A percentile compares a stretch with the other conserved stretches of the same genome.
These are phyloP conservation scores for Aptenodytes patagonicus DNA, from an alignment of 2,113 vertebrate genomes.

Conservation along the genomic window DNA sequence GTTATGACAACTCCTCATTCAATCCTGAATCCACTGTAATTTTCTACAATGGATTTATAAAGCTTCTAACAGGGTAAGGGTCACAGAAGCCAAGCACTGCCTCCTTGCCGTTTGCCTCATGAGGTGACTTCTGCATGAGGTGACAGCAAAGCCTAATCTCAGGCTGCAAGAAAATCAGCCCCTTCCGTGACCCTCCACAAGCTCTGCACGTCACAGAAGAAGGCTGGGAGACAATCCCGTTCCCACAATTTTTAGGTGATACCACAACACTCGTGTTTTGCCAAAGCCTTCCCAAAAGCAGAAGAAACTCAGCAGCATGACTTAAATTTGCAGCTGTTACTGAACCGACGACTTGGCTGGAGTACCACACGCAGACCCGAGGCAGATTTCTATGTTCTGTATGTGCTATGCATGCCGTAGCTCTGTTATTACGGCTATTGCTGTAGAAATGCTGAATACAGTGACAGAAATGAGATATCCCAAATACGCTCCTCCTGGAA, in stretches of 20 bases:
- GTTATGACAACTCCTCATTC: not conserved
- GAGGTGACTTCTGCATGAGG: not conserved
- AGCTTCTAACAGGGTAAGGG: not conserved
- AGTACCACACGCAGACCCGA: not conserved
- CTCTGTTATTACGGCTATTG: not conserved
- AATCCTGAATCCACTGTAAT: not conserved
- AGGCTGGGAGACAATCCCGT: not conserved
- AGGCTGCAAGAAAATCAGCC: not conserved
- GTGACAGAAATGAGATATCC: not conserved
- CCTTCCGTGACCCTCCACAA: not conserved
- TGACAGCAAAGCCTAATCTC: not conserved
- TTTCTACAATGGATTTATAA: not conserved
- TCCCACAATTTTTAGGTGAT: not conserved
- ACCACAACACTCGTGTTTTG: not conserved
- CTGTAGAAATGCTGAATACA: not conserved
- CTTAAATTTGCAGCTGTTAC: not conserved
- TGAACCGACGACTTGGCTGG: not conserved
- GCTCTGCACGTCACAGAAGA: not conserved
- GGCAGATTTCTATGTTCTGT: not conserved
- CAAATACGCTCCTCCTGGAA: not conserved
- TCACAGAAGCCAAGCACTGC: not conserved
- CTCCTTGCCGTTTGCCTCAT: not conserved
- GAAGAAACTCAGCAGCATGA: not conserved
- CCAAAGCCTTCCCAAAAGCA: not conserved
- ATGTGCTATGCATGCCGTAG: rapidly evolving